Conservation (phyloP, 2,888 invertebrate species). For the Trissolcus brochymenae region DNA sequence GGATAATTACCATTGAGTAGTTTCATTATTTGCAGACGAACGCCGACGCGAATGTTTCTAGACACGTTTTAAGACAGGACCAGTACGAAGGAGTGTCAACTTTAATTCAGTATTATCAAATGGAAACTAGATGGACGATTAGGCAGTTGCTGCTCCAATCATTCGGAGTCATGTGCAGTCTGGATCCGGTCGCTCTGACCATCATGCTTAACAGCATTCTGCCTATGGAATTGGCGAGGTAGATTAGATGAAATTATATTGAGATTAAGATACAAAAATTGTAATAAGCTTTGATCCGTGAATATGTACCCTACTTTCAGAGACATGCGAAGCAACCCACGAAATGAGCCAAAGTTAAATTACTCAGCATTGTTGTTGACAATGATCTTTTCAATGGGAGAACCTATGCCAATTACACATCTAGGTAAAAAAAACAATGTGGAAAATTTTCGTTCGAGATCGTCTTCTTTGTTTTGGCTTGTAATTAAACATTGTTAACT, state of each 20-base stretch:
- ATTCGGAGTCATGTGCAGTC: conserved; percentile 91
- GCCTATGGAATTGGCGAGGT: conserved; percentile 93
- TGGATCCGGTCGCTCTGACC: conserved; percentile 88
- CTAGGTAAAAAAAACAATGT: conserved; percentile 80
- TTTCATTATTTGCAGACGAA: conserved; percentile 83
- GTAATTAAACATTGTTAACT: neutral
- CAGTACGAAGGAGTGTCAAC: conserved; percentile 90
- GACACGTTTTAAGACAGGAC: conserved; percentile 89
- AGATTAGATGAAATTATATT: conserved; percentile 58
- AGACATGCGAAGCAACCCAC: conserved; percentile 87
- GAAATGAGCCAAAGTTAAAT: conserved; percentile 87
- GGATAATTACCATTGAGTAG: neutral
- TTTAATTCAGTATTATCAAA: conserved; percentile 95
- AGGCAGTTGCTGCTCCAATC: conserved; percentile 89
- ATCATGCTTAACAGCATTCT: conserved; percentile 91
- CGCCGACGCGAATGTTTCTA: conserved; percentile 92
- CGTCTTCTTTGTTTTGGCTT: no score
- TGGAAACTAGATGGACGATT: conserved; percentile 93
- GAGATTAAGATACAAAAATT: no score
- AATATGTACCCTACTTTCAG: conserved; percentile 71
- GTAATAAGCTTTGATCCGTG: no score
- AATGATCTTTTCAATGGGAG: conserved; percentile 93
- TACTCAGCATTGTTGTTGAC: conserved; percentile 90
- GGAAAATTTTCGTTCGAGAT: neutral
- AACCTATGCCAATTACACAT: conserved; percentile 91